Evolutionary conservation across 1,140 invertebrate species (phyloP), one percentile per base, ranked within the genome.

Genomic region (Pachypsylla venusta): DNA sequence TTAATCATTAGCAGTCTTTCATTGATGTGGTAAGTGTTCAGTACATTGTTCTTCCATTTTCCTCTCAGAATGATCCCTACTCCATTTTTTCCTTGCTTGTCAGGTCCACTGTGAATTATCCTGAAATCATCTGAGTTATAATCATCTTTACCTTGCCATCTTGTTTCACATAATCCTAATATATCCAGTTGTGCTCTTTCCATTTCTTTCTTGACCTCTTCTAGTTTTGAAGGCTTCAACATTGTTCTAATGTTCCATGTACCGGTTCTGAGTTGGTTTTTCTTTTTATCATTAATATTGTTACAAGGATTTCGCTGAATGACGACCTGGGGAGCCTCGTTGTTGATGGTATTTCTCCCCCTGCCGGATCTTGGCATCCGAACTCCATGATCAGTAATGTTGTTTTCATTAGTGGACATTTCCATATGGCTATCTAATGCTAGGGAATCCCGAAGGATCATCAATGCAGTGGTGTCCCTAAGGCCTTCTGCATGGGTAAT

Each of bases 1-100:
- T 59, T 59, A 24, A 53, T 53, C 58, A 53, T 53, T 12, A 59
- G 14, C 27, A 59, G 53, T 53, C 58, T 53, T 19, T 59, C 40
- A 59, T n/a, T 27, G 5, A 53, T 13, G 39, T 59, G 58, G 14
- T 53, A 26, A 25, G 40, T 53, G 58, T 59, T 59, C 2, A 53
- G 13, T 27, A 59, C 40, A 53, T 59, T 48, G 22, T 53, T 48
- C 53, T 48, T 48, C 59, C 53, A 56, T 28, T 56, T 60, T 39
- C 53, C 53, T 13, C 53, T 54, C 2, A 60, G 24, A 28, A 60
- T 60, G 24, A 56, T 30, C 14, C 53, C 59, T 25, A 60, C 53
- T 28, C 54, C 59, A 56, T 40, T 60, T 54, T 14, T 60, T 27
- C 25, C 53, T 19, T 19, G 27, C 16, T 54, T 60, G 19, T 28